Conservation (phyloP, 1,140 invertebrate species). For the Drosophila sucinea region DNA sequence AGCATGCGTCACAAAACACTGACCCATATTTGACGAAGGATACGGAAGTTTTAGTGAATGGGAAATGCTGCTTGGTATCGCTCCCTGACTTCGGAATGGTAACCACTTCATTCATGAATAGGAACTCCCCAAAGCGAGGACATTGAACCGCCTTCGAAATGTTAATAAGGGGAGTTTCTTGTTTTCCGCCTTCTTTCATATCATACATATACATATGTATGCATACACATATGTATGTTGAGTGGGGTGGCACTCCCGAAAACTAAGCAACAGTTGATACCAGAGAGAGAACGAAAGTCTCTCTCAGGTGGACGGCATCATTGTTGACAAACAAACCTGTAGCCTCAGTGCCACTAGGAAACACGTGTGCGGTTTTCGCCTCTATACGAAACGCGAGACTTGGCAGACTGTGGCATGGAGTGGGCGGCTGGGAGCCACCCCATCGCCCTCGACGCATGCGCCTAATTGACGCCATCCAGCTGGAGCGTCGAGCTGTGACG, state of each 20-base stretch:
- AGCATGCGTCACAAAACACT: conserved; percentile 34
- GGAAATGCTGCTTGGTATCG: conserved; percentile 4
- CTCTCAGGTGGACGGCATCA: conserved; percentile 58
- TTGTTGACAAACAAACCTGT: conserved; percentile 79
- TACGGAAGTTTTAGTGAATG: conserved; percentile 71
- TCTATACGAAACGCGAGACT: conserved; percentile 3
- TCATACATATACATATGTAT: neutral
- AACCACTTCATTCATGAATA: conserved; percentile 68
- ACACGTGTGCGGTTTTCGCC: conserved; percentile 55
- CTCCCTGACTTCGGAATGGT: conserved; percentile 22
- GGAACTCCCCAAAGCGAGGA: conserved; percentile 49
- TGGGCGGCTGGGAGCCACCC: conserved; percentile 3
- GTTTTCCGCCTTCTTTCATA: neutral
- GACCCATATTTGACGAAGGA: conserved; percentile 58
- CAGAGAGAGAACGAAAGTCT: neutral
- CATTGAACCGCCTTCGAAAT: conserved; percentile 66
- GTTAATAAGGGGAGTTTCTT: conserved; percentile 64
- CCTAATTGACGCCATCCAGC: conserved; percentile 28
- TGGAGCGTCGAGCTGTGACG: conserved; percentile 59
- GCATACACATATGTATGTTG: neutral
- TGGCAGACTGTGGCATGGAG: conserved; percentile 2
- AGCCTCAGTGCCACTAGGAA: conserved; percentile 42
- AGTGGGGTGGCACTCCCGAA: conserved; percentile 2
- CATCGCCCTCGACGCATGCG: conserved; percentile 46
- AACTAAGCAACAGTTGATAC: conserved; percentile 35